These are phyloP conservation scores for Periparus ater DNA, from an alignment of 2,797 vertebrate species.

Conservation along the genomic window DNA sequence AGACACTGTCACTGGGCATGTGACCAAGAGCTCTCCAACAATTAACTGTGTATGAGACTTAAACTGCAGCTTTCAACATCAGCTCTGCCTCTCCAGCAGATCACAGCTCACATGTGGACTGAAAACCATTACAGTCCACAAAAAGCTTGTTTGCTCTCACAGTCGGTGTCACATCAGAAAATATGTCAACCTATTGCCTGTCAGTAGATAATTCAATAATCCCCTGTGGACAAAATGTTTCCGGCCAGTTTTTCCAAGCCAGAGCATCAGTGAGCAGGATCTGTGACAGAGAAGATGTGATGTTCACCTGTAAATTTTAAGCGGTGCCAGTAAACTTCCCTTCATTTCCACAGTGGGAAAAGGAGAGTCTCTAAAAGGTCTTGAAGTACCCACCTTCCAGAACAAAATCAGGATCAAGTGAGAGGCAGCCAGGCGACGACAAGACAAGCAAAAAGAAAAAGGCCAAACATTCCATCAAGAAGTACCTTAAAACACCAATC, in stretches of 20 bases:
- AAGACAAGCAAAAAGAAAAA: not conserved
- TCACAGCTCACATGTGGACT: not conserved
- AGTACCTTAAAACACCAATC: not conserved
- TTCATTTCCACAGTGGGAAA: not conserved
- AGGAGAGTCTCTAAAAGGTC: not conserved
- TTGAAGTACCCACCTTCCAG: not conserved
- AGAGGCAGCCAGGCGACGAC: not conserved
- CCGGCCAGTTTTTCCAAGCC: not conserved
- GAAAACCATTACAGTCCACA: not conserved
- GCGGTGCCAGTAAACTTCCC: not conserved
- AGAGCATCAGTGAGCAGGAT: not conserved
- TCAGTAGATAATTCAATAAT: not conserved
- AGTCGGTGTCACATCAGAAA: not conserved
- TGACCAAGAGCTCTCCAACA: not conserved
- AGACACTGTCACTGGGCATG: not conserved
- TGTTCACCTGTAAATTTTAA: accelerated
- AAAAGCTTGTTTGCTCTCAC: not conserved
- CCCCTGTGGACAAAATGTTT: not conserved
- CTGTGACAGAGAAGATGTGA: not conserved
- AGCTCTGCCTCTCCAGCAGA: not conserved
- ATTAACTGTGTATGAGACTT: not conserved
- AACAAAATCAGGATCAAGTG: not conserved
- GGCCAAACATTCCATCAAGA: not conserved
- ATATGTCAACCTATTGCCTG: not conserved
- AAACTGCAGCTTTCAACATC: not conserved